phyloP scores from a whole-genome alignment of 2,113 vertebrate species.

The Tyrannus savana region DNA sequence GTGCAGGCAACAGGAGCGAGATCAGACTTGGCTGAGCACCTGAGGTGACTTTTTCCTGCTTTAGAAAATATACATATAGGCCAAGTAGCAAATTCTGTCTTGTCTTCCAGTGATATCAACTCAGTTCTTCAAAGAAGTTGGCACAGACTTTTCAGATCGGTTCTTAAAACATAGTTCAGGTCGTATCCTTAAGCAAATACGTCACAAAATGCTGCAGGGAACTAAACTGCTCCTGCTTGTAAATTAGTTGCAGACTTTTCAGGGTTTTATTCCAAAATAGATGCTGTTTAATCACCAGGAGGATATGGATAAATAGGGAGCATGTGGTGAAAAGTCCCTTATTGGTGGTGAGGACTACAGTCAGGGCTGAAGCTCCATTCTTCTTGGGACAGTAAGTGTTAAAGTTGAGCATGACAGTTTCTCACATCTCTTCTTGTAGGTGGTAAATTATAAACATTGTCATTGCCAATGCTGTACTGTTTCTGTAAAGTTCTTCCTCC shows the following conservation, averaged over 20 bases:
- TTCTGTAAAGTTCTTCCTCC: neutral
- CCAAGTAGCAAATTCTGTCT: neutral
- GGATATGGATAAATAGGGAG: neutral
- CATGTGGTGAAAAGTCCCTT: neutral
- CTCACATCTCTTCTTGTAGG: neutral
- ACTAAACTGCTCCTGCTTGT: neutral
- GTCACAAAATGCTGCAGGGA: neutral
- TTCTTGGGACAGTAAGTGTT: neutral
- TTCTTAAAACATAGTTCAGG: neutral
- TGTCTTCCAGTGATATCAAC: neutral
- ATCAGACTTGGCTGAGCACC: neutral
- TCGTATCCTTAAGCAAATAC: neutral
- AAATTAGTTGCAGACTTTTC: neutral
- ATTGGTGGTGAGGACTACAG: neutral
- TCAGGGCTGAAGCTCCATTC: neutral
- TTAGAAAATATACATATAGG: neutral
- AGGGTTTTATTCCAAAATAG: neutral
- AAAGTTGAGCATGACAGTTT: neutral
- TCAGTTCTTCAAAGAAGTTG: neutral
- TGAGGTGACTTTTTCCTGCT: neutral
- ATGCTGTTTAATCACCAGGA: neutral
- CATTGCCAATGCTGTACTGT: neutral
- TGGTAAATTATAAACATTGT: neutral
- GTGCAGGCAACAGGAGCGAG: neutral
- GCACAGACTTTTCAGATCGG: neutral